Percentiles rank a stretch among this genome's conserved stretches.
These are phyloP conservation scores for Erpobdella octoculata DNA, from an alignment of 2,888 invertebrate genomes.

Conservation along the genomic window DNA sequence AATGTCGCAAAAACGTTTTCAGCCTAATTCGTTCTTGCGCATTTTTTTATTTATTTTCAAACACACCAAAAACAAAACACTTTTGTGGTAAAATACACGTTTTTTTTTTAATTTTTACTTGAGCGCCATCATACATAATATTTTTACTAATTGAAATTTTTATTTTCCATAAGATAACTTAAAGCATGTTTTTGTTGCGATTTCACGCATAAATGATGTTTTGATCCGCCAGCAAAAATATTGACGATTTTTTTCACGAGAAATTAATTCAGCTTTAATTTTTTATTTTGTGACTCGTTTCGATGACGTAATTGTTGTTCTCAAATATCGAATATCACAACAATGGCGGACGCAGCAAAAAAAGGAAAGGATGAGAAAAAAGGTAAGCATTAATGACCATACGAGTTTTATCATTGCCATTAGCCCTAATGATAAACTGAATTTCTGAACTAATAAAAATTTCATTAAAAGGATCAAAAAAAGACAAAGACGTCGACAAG, in stretches of 20 bases:
- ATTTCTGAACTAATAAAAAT: not conserved
- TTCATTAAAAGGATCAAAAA: not conserved
- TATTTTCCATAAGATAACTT: too few species aligned
- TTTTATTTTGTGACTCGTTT: not conserved
- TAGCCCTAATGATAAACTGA: not conserved
- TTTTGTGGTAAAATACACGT: too few species aligned
- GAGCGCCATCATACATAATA: too few species aligned
- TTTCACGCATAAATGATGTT: not conserved
- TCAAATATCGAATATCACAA: not conserved
- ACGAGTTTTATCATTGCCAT: not conserved
- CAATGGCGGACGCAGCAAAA: slow-evolving; percentile 11
- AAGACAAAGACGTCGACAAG: slow-evolving; percentile 8
- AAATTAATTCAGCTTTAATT: not conserved
- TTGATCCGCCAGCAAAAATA: not conserved
- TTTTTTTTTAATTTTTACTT: too few species aligned
- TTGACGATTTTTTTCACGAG: not conserved
- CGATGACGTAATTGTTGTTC: not conserved
- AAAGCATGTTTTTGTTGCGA: not conserved
- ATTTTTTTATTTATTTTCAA: too few species aligned
- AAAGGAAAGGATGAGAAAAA: slow-evolving; percentile 10
- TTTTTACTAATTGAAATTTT: too few species aligned
- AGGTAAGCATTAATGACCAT: not conserved
- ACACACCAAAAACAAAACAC: too few species aligned
- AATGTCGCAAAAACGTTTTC: too few species aligned
- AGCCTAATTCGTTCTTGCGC: too few species aligned